phyloP scores from a whole-genome alignment of 2,797 vertebrate species.

The Myotis planiceps region DNA sequence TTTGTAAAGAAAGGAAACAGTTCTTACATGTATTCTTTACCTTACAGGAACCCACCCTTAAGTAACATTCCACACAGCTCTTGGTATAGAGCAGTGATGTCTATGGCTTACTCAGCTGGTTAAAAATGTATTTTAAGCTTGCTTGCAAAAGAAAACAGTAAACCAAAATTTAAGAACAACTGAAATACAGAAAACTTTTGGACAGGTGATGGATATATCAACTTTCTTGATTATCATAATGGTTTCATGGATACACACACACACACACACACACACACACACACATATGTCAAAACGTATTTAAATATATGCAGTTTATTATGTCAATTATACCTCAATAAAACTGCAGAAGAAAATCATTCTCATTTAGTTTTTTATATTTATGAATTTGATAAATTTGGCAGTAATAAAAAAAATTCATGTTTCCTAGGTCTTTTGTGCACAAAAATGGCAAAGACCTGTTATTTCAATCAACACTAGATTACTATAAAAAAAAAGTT shows the following conservation, averaged over 20 bases:
- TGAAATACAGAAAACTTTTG: conserved; percentile 8
- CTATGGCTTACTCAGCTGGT: not conserved
- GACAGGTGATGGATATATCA: not conserved
- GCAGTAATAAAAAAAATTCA: conserved; percentile 5
- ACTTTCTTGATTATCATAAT: not conserved
- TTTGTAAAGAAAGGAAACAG: not conserved
- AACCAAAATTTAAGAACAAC: not conserved
- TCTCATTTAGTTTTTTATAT: conserved; percentile 12
- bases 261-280: too few species aligned
- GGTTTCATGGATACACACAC: not conserved
- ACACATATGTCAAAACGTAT: not conserved
- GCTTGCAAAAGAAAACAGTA: conserved; percentile 23
- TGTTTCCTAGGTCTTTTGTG: conserved; percentile 12
- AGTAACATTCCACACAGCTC: not conserved
- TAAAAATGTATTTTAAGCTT: conserved; percentile 33
- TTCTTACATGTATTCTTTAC: not conserved
- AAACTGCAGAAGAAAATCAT: conserved; percentile 16
- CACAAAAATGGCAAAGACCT: not conserved
- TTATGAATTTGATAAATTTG: not conserved
- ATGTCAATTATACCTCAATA: not conserved
- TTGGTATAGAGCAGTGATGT: not conserved
- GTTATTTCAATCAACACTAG: not conserved
- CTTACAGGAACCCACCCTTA: not conserved
- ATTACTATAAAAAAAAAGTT: not conserved
- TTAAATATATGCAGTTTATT: not conserved